These are phyloP conservation scores for Hydrozoanthus gracilis DNA, from an alignment of 92 coral and sea anemone species.

Conservation along the genomic window DNA sequence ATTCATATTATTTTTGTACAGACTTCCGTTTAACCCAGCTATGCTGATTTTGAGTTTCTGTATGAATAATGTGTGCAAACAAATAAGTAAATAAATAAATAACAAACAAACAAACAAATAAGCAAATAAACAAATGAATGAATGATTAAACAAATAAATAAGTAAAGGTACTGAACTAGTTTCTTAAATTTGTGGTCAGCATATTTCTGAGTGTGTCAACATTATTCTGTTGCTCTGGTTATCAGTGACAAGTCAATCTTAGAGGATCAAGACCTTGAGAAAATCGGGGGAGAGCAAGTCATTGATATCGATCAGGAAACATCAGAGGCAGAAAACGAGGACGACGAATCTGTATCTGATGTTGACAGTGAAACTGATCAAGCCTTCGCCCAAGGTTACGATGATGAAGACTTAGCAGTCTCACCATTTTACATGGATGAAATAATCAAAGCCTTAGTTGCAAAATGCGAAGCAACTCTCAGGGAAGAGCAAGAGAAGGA, in stretches of 20 bases:
- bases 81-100: too few species aligned
- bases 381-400: conserved; percentile 41
- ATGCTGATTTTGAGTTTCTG: too few species aligned
- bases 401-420: conserved; percentile 71
- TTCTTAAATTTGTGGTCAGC: too few species aligned
- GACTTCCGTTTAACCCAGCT: too few species aligned
- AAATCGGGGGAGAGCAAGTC: not conserved
- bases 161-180: too few species aligned
- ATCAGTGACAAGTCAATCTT: not conserved
- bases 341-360: conserved; percentile 1
- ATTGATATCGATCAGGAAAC: not conserved
- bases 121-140: too few species aligned
- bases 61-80: too few species aligned
- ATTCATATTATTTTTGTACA: too few species aligned
- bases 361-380: conserved; percentile 18
- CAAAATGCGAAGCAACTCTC: conserved; percentile 59
- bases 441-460: conserved; percentile 74
- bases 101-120: too few species aligned
- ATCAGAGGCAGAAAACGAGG: conserved; percentile 1
- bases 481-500: conserved; percentile 8
- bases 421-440: conserved; percentile 66
- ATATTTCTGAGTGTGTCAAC: not conserved
- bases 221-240: not conserved
- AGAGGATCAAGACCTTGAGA: not conserved
- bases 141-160: too few species aligned